phyloP scores from a whole-genome alignment of 37 sponge, comb jelly and placozoan species.

The Aphrocallistes beatrix region DNA sequence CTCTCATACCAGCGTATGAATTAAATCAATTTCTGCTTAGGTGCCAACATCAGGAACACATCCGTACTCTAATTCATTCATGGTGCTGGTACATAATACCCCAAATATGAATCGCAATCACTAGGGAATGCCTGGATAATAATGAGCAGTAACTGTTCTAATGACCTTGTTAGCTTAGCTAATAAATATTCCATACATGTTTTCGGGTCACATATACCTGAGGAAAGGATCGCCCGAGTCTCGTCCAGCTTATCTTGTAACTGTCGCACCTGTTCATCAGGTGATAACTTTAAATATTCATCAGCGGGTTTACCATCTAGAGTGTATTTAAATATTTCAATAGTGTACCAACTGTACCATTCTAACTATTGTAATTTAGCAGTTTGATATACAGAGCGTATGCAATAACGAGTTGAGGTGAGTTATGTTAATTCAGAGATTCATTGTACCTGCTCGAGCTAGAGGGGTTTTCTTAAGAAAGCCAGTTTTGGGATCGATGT shows the following conservation, averaged over 20 bases:
- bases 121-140: too few species aligned
- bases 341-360: neutral
- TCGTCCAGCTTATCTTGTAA: conserved; percentile 16
- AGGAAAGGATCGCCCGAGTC: conserved; percentile 12
- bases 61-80: too few species aligned
- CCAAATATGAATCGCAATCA: too few species aligned
- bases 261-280: conserved; percentile 14
- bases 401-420: neutral
- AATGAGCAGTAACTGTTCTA: too few species aligned
- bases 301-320: conserved; percentile 15
- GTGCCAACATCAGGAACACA: too few species aligned
- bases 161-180: too few species aligned
- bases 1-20: neutral
- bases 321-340: neutral
- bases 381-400: too few species aligned
- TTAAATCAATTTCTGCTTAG: neutral
- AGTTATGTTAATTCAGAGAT: too few species aligned
- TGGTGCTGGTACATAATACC: too few species aligned
- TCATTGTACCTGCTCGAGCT: neutral
- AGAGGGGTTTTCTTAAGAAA: neutral
- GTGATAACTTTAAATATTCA: neutral
- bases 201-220: neutral
- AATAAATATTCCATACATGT: too few species aligned
- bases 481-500: neutral
- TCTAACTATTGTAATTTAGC: too few species aligned